Conservation (phyloP, 2,113 vertebrate species). For the Albula goreensis region DNA sequence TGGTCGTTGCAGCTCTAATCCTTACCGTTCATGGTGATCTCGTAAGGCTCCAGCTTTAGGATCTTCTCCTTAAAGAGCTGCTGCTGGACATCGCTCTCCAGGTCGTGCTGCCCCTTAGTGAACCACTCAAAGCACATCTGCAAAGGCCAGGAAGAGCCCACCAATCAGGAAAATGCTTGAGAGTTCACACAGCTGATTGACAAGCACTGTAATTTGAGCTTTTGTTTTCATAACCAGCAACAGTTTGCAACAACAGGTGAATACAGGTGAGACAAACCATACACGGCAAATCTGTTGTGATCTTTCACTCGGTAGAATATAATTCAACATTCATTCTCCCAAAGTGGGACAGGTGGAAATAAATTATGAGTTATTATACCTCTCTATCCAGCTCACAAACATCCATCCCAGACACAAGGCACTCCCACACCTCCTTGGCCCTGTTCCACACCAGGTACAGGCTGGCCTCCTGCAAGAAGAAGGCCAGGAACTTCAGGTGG, state of each 20-base stretch:
- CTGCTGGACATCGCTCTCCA: conserved; percentile 96
- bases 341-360: neutral
- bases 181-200: neutral
- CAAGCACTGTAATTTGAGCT: too few relatives aligned
- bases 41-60: conserved; percentile 94
- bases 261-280: neutral
- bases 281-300: too few relatives aligned
- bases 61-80: conserved; percentile 99
- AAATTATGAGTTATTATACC: conserved; percentile 61
- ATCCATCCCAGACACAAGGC: conserved; percentile 92
- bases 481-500: conserved; percentile 96
- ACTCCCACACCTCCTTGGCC: conserved; percentile 97
- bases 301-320: too few relatives aligned
- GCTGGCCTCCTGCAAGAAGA: conserved; percentile 98
- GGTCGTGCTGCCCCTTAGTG: conserved; percentile 96
- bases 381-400: conserved; percentile 95
- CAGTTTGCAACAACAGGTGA: neutral
- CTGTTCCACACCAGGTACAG: conserved; percentile 97
- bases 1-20: too few relatives aligned
- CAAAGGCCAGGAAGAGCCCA: conserved; percentile 18
- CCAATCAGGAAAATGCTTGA: neutral
- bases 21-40: conserved; percentile 98
- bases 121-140: conserved; percentile 99
- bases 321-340: too few relatives aligned
- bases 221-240: too few relatives aligned